A percentile compares a stretch with the other conserved stretches of the same genome.
These are phyloP conservation scores for Melipona bicolor DNA, from an alignment of 2,888 invertebrate species.

Conservation along the genomic window DNA sequence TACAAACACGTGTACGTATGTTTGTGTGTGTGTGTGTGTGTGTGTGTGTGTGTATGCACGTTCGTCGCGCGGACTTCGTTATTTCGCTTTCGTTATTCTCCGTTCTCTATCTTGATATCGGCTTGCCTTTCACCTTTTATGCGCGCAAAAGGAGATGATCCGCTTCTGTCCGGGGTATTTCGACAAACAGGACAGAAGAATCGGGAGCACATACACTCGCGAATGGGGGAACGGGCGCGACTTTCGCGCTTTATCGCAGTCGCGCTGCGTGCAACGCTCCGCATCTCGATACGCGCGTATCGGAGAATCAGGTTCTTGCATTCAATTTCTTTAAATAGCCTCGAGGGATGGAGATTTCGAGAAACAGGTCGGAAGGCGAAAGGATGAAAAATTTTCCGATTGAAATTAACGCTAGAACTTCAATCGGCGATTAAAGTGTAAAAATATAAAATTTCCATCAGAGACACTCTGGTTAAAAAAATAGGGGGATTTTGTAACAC, in stretches of 20 bases:
- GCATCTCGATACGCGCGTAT: not conserved
- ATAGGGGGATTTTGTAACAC: too few species aligned
- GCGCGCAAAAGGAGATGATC: conserved; percentile 31
- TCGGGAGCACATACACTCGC: not conserved
- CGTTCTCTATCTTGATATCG: conserved; percentile 13
- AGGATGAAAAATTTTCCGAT: too few species aligned
- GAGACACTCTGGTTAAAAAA: too few species aligned
- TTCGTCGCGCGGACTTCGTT: conserved; percentile 32
- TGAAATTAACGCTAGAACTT: too few species aligned
- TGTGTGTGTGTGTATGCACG: not conserved
- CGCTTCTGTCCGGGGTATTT: conserved; percentile 8
- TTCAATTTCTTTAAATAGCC: not conserved
- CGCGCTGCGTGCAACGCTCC: not conserved
- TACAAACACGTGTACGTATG: not conserved
- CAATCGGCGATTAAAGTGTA: too few species aligned
- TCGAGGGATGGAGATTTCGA: not conserved
- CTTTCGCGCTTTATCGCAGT: not conserved
- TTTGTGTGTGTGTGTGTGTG: too few species aligned
- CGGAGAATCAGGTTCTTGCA: not conserved
- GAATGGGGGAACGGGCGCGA: conserved; percentile 1
- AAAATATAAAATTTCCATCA: too few species aligned
- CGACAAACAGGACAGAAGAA: conserved; percentile 22
- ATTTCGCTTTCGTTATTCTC: conserved; percentile 21
- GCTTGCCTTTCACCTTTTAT: conserved; percentile 42
- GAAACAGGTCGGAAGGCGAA: not conserved